These are phyloP conservation scores for Yasuhikotakia modesta DNA, from an alignment of 2,797 vertebrate genomes.

Conservation along the genomic window DNA sequence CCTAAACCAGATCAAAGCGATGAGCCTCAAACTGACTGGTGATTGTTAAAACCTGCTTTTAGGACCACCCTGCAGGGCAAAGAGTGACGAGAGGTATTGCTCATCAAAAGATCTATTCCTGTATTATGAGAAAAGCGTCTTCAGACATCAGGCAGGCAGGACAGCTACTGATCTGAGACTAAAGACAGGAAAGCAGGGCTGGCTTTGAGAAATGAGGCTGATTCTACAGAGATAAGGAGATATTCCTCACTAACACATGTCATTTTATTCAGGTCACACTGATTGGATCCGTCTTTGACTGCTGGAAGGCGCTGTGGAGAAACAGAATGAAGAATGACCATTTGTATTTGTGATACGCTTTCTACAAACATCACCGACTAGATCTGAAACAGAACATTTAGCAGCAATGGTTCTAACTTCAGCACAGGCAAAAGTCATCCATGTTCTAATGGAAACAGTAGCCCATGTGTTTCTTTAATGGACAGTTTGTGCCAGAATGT, in stretches of 20 bases:
- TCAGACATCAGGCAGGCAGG: neutral
- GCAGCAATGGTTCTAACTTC: neutral
- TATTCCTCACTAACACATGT: neutral
- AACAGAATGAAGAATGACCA: neutral
- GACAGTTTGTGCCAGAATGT: neutral
- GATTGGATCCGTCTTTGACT: slow-evolving; percentile 2
- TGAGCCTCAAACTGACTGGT: neutral
- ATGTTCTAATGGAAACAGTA: neutral
- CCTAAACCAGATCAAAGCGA: slow-evolving; percentile 24
- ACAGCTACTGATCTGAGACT: slow-evolving; percentile 25
- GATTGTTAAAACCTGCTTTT: neutral
- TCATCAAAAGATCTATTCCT: slow-evolving; percentile 19
- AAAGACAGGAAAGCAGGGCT: slow-evolving; percentile 27
- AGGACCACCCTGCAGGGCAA: neutral
- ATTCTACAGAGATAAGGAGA: slow-evolving; percentile 9
- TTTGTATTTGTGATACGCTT: neutral
- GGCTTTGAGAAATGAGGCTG: slow-evolving; percentile 4
- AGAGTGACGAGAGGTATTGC: slow-evolving; percentile 3
- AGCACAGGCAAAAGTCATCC: neutral
- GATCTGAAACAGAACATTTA: slow-evolving; percentile 14
- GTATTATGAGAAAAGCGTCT: neutral
- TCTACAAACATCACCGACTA: neutral
- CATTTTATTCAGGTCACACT: neutral
- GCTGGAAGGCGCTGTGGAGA: slow-evolving; percentile 6
- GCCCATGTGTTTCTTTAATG: neutral